phyloP scores from a whole-genome alignment of 2,797 vertebrate genomes.

The Staurois parvus region DNA sequence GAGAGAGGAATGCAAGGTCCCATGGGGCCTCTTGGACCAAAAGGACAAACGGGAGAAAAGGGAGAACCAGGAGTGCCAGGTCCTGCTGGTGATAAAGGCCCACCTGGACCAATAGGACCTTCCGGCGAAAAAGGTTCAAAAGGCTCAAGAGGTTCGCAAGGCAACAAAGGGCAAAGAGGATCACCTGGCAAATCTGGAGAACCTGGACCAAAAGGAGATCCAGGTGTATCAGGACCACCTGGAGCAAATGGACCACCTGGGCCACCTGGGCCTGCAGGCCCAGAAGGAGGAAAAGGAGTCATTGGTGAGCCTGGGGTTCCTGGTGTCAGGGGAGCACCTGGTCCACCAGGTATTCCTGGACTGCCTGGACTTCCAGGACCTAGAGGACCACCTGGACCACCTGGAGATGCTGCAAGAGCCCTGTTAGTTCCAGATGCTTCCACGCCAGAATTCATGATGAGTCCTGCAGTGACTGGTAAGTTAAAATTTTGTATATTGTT shows the following conservation, averaged over 20 bases:
- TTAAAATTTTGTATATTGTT: background rate
- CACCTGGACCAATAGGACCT: constrained; percentile 81
- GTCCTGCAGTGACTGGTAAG: constrained; percentile 42
- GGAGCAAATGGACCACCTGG: constrained; percentile 90
- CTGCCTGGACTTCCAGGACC: constrained; percentile 79
- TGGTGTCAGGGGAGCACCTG: constrained; percentile 84
- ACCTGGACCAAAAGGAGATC: constrained; percentile 87
- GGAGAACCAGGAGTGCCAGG: constrained; percentile 86
- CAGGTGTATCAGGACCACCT: constrained; percentile 84
- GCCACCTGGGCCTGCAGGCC: constrained; percentile 86
- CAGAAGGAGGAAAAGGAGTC: constrained; percentile 84
- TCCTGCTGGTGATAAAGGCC: constrained; percentile 86
- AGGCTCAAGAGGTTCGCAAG: constrained; percentile 86
- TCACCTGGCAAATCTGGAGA: constrained; percentile 91
- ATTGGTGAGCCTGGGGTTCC: constrained; percentile 86
- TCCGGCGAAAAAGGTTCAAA: constrained; percentile 88
- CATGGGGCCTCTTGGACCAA: constrained; percentile 83
- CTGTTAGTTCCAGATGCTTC: background rate
- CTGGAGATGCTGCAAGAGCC: constrained; percentile 66
- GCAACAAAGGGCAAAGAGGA: constrained; percentile 90
- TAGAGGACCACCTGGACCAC: constrained; percentile 74
- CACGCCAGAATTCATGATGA: constrained; percentile 11
- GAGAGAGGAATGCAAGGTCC: constrained; percentile 89
- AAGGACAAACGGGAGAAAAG: constrained; percentile 92
- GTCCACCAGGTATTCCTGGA: constrained; percentile 86